Evolutionary conservation across 2,797 vertebrate genomes (phyloP), one percentile per base, ranked within the genome.

Genomic region (Kryptopterus vitreolus): DNA sequence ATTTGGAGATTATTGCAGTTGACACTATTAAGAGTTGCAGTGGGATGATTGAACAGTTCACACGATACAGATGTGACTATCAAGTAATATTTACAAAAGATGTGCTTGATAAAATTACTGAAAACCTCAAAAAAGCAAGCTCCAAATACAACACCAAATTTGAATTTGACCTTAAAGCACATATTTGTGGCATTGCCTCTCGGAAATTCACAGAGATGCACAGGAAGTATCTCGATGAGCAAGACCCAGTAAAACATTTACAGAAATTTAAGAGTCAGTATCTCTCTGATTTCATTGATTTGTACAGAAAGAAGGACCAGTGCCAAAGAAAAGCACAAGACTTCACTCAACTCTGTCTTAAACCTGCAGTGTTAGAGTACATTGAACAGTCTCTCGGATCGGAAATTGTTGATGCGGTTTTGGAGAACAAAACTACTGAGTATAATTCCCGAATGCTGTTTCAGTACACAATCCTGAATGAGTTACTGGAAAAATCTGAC

Each of bases 341-440:
- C 11, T 93, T 89, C 74, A 86, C 81, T 59, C 33, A 70, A 8
- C 2, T 31, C 7, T 91, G 91, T 55, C 78, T 94, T 4, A 89
- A 77, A 74, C 91, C 91, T 46, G 89, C 89, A 3, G 48, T 90
- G 7, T 73, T 74, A 13, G 83, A 88, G 0, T 88, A 84, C 71
- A 85, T 92, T 22, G 76, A 61, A 2, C 82, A 55, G 76, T 83
- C 79, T 70, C 80, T 94, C 38, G 91, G 92, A 50, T 46, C 87
- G 31, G 4, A 87, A 12, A 90, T 92, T 35, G 86, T 90, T 2
- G 89, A 92, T 77, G 77, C 86, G 29, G 71, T 93, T 72, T 5
- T 91, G 70, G 75, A 33, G 1, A 82, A 87, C 12, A 33, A 0
- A 0, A 88, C 83, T 46, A 62, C 59, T 53, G 62, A 88, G 57